Evolutionary conservation across 2,888 invertebrate genomes (phyloP).

Genomic region (Thyatira batis): DNA sequence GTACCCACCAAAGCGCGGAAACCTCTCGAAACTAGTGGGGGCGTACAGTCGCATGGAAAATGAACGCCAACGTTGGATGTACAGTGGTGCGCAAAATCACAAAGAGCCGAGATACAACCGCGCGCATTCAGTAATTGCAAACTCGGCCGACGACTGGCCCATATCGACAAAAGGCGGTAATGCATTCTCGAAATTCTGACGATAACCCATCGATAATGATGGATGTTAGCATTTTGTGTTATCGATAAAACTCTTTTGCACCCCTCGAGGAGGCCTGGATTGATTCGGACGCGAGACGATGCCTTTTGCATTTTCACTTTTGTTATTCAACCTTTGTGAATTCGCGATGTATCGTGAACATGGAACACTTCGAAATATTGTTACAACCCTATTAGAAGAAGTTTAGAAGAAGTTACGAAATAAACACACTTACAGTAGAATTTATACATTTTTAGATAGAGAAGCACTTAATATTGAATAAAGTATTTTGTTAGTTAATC

Average conservation of each 20-base stretch:
- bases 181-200: constrained; percentile 53
- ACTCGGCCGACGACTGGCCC: constrained; percentile 43
- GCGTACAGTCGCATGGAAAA: constrained; percentile 31
- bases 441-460: neutral
- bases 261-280: constrained; percentile 27
- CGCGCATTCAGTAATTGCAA: constrained; percentile 52
- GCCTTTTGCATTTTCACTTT: neutral
- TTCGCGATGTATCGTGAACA: neutral
- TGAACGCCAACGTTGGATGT: constrained; percentile 21
- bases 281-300: constrained; percentile 29
- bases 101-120: constrained; percentile 42
- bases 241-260: constrained; percentile 35
- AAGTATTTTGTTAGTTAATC: neutral
- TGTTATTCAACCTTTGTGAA: neutral
- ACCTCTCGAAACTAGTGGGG: constrained; percentile 37
- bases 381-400: too few species aligned
- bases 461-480: neutral
- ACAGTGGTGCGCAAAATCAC: constrained; percentile 43
- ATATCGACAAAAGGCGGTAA: constrained; percentile 49
- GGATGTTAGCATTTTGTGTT: constrained; percentile 23
- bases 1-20: constrained; percentile 27
- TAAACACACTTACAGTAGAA: neutral
- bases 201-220: constrained; percentile 38
- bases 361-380: neutral
- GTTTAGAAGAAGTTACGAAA: neutral